phyloP scores from a whole-genome alignment of 1,140 invertebrate species.

The Brachionus manjavacas region DNA sequence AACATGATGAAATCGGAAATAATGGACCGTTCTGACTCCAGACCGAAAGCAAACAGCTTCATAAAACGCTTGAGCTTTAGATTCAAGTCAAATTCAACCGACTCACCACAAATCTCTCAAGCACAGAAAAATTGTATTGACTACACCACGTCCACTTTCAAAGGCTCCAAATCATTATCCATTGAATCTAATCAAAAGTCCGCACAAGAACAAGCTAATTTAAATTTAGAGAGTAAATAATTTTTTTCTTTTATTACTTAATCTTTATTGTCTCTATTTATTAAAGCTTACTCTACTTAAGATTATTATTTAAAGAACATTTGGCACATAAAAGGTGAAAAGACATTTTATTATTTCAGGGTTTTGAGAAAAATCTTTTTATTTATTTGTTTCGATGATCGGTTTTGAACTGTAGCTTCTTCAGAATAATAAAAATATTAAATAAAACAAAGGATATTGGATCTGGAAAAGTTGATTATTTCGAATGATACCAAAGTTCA shows the following conservation, averaged over 20 bases:
- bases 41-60: neutral
- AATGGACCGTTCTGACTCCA: neutral
- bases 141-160: neutral
- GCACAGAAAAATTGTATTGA: neutral
- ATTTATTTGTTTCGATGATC: no score
- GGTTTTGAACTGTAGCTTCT: no score
- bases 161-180: neutral
- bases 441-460: no score
- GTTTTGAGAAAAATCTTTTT: no score
- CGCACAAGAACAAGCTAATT: neutral
- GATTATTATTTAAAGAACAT: no score
- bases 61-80: constrained; percentile 35
- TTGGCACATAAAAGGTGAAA: no score
- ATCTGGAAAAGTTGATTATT: no score
- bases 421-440: no score
- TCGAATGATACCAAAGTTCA: no score
- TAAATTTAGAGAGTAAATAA: constrained; percentile 15
- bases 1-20: neutral
- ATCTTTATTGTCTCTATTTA: no score
- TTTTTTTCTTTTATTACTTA: neutral
- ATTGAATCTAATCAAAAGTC: neutral
- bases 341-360: no score
- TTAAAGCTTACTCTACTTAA: no score
- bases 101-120: neutral
- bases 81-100: constrained; percentile 37